Conservation (phyloP, 2,113 vertebrate genomes). For the Sinosuthora webbiana region DNA sequence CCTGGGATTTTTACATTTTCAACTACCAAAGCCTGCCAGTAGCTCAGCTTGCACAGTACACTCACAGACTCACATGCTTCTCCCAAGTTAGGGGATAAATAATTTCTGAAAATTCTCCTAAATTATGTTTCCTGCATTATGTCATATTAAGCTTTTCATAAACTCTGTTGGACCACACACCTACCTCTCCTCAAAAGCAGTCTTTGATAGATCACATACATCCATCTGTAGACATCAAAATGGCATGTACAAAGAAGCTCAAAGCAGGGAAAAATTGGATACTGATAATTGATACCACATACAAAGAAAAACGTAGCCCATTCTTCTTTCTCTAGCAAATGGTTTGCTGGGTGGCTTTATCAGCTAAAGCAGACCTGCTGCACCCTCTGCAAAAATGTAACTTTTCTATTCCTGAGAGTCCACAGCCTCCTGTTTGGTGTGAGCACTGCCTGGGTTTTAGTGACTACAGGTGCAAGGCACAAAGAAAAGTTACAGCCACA, state of each 20-base stretch:
- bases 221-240: background rate
- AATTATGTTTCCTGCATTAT: background rate
- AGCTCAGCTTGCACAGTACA: background rate
- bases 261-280: background rate
- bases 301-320: background rate
- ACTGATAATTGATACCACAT: background rate
- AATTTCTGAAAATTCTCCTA: background rate
- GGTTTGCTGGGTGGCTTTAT: background rate
- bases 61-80: accelerated
- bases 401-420: background rate
- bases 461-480: background rate
- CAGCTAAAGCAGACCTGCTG: background rate
- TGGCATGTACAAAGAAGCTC: background rate
- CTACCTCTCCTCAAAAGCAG: background rate
- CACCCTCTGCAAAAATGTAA: background rate
- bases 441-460: background rate
- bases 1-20: background rate
- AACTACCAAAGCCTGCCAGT: background rate
- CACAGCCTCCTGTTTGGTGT: background rate
- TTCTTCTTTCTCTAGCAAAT: background rate
- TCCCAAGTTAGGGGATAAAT: background rate
- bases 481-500: slow-evolving; percentile 18
- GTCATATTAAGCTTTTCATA: background rate
- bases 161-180: background rate
- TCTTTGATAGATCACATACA: background rate